phyloP scores from a whole-genome alignment of 2,888 invertebrate species.

The Aethes cnicana region DNA sequence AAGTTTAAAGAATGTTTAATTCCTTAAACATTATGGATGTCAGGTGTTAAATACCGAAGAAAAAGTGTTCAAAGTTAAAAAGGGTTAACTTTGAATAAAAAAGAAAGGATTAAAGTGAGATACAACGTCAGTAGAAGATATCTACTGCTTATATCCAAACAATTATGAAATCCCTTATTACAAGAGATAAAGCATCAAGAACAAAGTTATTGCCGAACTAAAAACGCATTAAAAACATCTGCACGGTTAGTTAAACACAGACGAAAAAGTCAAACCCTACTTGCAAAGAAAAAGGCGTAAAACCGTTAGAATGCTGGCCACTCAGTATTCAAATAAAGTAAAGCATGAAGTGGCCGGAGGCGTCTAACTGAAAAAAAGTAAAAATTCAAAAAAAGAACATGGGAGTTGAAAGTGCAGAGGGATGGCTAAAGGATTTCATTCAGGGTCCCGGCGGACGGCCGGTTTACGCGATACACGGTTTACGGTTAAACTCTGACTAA shows the following conservation, averaged over 20 bases:
- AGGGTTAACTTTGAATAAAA: too few species aligned
- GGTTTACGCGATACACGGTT: constrained; percentile 31
- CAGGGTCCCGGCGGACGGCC: constrained; percentile 44
- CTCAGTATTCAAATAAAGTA: constrained; percentile 31
- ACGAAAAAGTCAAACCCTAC: constrained; percentile 10
- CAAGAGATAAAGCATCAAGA: too few species aligned
- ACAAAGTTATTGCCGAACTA: too few species aligned
- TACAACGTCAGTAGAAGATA: too few species aligned
- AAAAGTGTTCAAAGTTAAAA: too few species aligned
- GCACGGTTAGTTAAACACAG: constrained; percentile 5
- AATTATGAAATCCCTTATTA: too few species aligned
- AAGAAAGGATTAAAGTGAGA: too few species aligned
- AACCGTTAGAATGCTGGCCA: constrained; percentile 25
- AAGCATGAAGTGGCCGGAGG: constrained; percentile 27
- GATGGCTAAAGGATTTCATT: constrained; percentile 58
- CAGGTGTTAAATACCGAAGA: too few species aligned
- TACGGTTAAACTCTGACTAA: too few species aligned
- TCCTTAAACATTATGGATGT: too few species aligned
- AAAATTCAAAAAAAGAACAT: constrained; percentile 39
- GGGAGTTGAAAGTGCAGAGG: constrained; percentile 54
- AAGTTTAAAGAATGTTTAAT: too few species aligned
- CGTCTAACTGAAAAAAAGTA: constrained; percentile 30
- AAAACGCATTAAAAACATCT: not conserved
- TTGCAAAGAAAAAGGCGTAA: constrained; percentile 15
- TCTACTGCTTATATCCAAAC: too few species aligned